Conservation (phyloP, 1,140 invertebrate genomes). For the Vanessa atalanta region DNA sequence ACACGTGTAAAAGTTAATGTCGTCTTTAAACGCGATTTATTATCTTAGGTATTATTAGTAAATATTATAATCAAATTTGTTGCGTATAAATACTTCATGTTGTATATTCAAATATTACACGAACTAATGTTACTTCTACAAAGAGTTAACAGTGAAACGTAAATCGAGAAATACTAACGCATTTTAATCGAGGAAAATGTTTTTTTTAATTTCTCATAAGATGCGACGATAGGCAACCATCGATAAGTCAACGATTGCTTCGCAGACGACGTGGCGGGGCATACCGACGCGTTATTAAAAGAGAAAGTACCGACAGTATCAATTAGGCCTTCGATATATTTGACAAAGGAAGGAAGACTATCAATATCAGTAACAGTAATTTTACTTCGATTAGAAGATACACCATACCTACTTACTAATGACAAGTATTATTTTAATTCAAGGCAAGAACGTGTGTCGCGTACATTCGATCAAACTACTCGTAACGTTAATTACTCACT, state of each 20-base stretch:
- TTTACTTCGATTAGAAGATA: conserved; percentile 16
- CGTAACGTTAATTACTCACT: conserved; percentile 21
- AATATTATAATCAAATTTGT: neutral
- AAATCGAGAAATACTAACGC: neutral
- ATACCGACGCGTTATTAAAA: neutral
- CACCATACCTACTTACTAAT: conserved; percentile 11
- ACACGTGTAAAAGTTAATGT: neutral
- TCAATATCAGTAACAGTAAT: conserved; percentile 13
- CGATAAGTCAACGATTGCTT: neutral
- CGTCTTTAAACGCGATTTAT: conserved; percentile 2
- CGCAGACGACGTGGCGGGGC: neutral
- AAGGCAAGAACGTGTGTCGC: conserved; percentile 39
- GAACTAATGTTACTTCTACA: neutral
- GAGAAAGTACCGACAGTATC: conserved; percentile 4
- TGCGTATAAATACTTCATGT: neutral
- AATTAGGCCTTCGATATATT: conserved; percentile 28
- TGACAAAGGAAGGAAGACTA: conserved; percentile 27
- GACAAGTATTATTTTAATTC: conserved; percentile 31
- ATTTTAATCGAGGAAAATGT: neutral
- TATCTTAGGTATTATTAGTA: neutral
- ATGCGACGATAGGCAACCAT: neutral
- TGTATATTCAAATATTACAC: neutral
- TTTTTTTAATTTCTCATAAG: neutral
- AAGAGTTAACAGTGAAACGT: neutral
- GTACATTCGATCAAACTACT: conserved; percentile 27